phyloP scores from a whole-genome alignment of 2,797 vertebrate genomes.

The Protonibea diacanthus region DNA sequence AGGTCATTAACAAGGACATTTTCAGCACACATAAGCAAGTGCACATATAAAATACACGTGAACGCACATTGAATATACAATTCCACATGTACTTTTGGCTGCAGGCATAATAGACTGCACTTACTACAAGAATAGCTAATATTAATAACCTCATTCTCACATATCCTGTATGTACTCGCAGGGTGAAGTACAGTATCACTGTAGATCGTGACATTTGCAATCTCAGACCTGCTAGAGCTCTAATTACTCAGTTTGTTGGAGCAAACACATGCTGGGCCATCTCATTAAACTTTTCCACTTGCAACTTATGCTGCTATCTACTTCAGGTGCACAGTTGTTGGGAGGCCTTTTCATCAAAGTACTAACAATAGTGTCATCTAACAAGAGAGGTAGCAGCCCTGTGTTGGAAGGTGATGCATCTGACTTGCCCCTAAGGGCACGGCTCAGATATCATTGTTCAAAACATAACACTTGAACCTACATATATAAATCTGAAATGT shows the following conservation, averaged over 20 bases:
- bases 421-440: constrained; percentile 36
- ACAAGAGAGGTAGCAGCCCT: constrained; percentile 12
- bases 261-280: constrained; percentile 13
- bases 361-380: constrained; percentile 48
- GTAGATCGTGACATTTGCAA: constrained; percentile 23
- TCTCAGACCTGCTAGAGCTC: background rate
- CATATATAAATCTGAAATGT: constrained; percentile 17
- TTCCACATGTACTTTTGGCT: constrained; percentile 16
- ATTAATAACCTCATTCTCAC: constrained; percentile 15
- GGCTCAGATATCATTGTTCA: constrained; percentile 31
- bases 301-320: constrained; percentile 11
- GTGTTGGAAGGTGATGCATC: constrained; percentile 17
- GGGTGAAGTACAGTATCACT: background rate
- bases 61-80: constrained; percentile 30
- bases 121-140: background rate
- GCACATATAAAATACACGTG: constrained; percentile 31
- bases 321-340: constrained; percentile 25
- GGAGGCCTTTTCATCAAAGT: constrained; percentile 37
- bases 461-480: constrained; percentile 60
- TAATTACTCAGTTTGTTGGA: constrained; percentile 29
- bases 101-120: background rate
- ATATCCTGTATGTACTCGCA: background rate
- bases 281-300: constrained; percentile 56
- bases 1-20: constrained; percentile 73
- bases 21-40: constrained; percentile 46